Base-by-base conservation (phyloP, 2,113 vertebrate species). In the Puffinus mauretanicus region DNA sequence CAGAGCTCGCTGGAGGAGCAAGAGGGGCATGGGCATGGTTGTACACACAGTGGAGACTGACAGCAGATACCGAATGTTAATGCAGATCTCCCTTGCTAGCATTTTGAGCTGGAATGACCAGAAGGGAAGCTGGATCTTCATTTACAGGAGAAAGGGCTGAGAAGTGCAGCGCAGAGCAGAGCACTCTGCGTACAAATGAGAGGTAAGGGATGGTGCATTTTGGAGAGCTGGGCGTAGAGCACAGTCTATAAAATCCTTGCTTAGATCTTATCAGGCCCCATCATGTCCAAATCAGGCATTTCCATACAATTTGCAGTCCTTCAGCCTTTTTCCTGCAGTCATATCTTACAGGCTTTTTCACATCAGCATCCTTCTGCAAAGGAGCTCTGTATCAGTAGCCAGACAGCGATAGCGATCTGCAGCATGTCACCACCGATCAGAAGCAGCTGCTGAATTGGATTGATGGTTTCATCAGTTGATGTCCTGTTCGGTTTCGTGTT, bases 1-100 rank as follows among this genome's bases (percentile, higher is more conserved):
- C 47, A 76, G 30, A 67, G 38, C 25, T 54, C 34, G 24, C 46
- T 47, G 40, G 29, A 81, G 65, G n/a, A 83, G 26, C 14, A 38
- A 20, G n/a, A 32, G 36, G 46, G 42, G 25, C 29, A 80, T 0
- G 0, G 40, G 22, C 20, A 42, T 1, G 1, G 9, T 1, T 55
- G 29, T 40, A 40, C 15, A 9, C 30, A 22, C 62, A 9, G 5
- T 38, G 54, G 36, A 77, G n/a, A 36, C 14, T 5, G 18, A 22
- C 13, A 77, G n/a, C 32, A 71, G 25, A 29, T 25, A 9, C 2
- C 0, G 0, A 65, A 13, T 20, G 11, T 34, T 46, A 58, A 66
- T 11, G 10, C 34, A 81, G 12, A 13, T 24, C 40, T 73, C 20
- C 7, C 18, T 81, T 51, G 20, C 46, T 38, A 9, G 19, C 1